Evolutionary conservation across 23 tunicate species (phyloP).

Genomic region (Oikopleura vanhoeffeni): DNA sequence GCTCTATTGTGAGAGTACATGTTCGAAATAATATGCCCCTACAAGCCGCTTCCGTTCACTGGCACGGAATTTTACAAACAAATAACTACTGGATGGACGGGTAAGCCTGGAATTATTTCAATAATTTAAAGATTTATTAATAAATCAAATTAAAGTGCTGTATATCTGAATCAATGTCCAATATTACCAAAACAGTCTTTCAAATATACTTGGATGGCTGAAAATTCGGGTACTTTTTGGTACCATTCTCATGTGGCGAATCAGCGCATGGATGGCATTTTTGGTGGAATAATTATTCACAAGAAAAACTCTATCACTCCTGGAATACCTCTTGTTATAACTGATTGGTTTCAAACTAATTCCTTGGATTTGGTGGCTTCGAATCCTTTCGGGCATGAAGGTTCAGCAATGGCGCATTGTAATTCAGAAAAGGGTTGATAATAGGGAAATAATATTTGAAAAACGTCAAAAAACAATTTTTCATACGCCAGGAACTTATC

Average conservation of each 20-base stretch:
- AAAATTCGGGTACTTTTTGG: slow-evolving; percentile 6
- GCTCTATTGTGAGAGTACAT: background rate
- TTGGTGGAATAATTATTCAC: slow-evolving; percentile 8
- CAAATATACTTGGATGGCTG: background rate
- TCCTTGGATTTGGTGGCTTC: background rate
- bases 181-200: background rate
- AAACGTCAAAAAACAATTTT: too few relatives aligned
- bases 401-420: slow-evolving; percentile 1
- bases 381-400: background rate
- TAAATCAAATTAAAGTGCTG: too few relatives aligned
- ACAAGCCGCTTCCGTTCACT: slow-evolving; percentile 2
- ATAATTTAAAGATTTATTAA: too few relatives aligned
- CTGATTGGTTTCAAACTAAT: slow-evolving; percentile 9
- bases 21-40: background rate
- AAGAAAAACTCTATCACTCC: background rate
- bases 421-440: background rate
- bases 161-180: background rate
- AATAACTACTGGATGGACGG: slow-evolving; percentile 15
- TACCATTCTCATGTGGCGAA: slow-evolving; percentile 8
- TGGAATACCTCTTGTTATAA: background rate
- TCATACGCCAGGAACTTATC: too few relatives aligned
- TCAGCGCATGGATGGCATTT: slow-evolving; percentile 12
- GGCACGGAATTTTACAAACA: slow-evolving; percentile 4
- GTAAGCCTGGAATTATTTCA: too few relatives aligned
- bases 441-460: too few relatives aligned